Evolutionary conservation across 2,888 invertebrate species (phyloP).

Genomic region (Sinodicranocentrus sp.): DNA sequence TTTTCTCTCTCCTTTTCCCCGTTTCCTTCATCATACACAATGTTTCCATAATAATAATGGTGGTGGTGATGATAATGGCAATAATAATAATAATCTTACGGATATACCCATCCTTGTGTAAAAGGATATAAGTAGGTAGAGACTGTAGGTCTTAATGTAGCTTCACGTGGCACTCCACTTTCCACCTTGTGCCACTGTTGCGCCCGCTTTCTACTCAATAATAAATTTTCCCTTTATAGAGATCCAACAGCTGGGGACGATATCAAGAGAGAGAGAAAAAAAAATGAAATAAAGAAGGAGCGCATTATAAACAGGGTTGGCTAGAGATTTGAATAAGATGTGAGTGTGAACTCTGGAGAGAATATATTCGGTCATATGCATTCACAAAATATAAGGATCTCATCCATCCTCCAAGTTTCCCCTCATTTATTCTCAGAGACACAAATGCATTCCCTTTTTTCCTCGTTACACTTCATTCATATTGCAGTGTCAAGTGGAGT

Average conservation of each 20-base stretch:
- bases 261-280: not conserved
- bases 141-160: too few relatives aligned
- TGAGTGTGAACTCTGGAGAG: too few relatives aligned
- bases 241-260: constrained; percentile 20
- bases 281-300: not conserved
- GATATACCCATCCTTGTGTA: too few relatives aligned
- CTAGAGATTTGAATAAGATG: not conserved
- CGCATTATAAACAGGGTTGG: constrained; percentile 8
- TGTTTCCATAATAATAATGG: constrained; percentile 16
- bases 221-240: constrained; percentile 29
- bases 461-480: too few relatives aligned
- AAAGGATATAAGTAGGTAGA: too few relatives aligned
- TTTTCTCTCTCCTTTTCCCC: constrained; percentile 17
- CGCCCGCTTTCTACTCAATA: constrained; percentile 10
- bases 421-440: constrained; percentile 6
- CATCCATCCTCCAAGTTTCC: not conserved
- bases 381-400: too few relatives aligned
- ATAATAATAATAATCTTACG: constrained; percentile 3
- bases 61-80: constrained; percentile 22
- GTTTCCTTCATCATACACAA: constrained; percentile 2
- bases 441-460: too few relatives aligned
- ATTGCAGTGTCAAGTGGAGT: too few relatives aligned
- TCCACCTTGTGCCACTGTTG: not conserved
- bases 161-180: not conserved
- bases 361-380: too few relatives aligned